Conservation (phyloP, 2,113 vertebrate species). For the Rhabdornis inornatus region DNA sequence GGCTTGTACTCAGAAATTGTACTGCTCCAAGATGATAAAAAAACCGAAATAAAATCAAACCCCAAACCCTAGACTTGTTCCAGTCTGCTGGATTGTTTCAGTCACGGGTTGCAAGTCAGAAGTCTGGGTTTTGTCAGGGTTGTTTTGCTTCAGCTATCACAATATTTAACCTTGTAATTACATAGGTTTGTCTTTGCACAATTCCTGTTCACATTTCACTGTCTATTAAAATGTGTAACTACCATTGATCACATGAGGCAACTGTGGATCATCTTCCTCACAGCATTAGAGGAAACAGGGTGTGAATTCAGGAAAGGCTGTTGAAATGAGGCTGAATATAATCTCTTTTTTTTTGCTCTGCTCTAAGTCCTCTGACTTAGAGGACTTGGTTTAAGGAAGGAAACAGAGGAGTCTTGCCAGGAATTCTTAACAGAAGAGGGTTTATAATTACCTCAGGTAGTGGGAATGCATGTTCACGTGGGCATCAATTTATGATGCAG, state of each 20-base stretch:
- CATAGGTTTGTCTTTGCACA: not conserved
- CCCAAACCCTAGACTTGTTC: not conserved
- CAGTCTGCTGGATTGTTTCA: not conserved
- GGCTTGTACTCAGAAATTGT: not conserved
- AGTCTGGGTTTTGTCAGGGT: not conserved
- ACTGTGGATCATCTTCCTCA: not conserved
- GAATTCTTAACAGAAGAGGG: not conserved
- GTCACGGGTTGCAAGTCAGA: not conserved
- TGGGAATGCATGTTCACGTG: not conserved
- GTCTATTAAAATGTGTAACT: not conserved
- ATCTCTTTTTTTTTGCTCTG: not conserved
- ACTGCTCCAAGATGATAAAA: not conserved
- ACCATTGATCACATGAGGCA: not conserved
- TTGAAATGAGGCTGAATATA: not conserved
- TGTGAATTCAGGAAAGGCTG: not conserved
- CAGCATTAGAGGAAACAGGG: not conserved
- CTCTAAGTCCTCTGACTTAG: not conserved
- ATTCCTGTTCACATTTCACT: not conserved
- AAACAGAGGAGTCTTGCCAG: not conserved
- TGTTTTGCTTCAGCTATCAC: not conserved
- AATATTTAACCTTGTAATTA: conserved; percentile 10
- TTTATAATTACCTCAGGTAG: not conserved
- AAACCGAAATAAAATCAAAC: not conserved
- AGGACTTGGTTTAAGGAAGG: not conserved
- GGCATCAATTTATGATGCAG: conserved; percentile 26